Evolutionary conservation across 1,140 invertebrate species (phyloP).

Genomic region (Archegozetes longisetosus): DNA sequence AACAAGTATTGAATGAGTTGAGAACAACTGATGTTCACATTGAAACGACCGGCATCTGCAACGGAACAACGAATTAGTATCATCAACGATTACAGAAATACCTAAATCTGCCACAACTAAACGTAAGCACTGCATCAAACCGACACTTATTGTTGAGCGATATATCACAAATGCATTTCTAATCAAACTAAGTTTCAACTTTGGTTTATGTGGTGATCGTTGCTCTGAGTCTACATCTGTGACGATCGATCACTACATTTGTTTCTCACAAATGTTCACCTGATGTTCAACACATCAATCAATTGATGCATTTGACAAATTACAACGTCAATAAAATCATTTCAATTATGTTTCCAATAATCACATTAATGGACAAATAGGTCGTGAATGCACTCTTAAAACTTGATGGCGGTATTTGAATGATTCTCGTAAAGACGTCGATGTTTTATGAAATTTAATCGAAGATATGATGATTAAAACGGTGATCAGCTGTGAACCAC

Average conservation of each 20-base stretch:
- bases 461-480: constrained; percentile 43
- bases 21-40: constrained; percentile 5
- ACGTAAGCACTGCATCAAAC: constrained; percentile 7
- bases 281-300: constrained; percentile 36
- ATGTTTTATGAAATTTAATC: constrained; percentile 65
- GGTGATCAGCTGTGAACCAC: constrained; percentile 31
- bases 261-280: constrained; percentile 47
- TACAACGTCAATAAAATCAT: constrained; percentile 91
- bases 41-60: constrained; percentile 66
- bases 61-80: constrained; percentile 86
- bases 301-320: constrained; percentile 96
- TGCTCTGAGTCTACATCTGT: constrained; percentile 80
- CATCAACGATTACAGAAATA: constrained; percentile 81
- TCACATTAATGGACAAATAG: constrained; percentile 60
- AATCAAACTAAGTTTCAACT: constrained; percentile 92
- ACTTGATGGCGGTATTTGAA: constrained; percentile 55
- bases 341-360: constrained; percentile 69
- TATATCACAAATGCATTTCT: constrained; percentile 68
- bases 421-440: constrained; percentile 42
- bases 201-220: constrained; percentile 86
- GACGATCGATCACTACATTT: constrained; percentile 86
- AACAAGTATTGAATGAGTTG: constrained; percentile 71
- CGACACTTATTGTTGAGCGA: constrained; percentile 67
- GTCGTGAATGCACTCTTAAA: constrained; percentile 75
- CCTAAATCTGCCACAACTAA: constrained; percentile 44